A percentile compares a stretch with the other conserved stretches of the same genome.
Conservation (phyloP, 2,888 invertebrate genomes). For the Macaria liturata region DNA sequence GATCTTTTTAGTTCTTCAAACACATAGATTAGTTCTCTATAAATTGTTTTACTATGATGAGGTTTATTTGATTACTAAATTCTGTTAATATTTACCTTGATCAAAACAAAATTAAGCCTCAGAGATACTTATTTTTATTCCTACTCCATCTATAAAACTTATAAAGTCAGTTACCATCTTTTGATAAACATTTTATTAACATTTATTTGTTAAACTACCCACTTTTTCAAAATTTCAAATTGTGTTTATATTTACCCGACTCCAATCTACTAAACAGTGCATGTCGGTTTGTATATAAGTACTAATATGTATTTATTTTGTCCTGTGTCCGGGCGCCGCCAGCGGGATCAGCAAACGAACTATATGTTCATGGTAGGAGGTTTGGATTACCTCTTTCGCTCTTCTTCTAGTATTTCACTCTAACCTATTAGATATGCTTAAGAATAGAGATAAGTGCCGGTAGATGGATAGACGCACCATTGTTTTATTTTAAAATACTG, state of each 20-base stretch:
- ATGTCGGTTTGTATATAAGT: constrained; percentile 38
- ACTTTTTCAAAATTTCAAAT: background rate
- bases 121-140: too few species aligned
- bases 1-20: too few species aligned
- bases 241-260: background rate
- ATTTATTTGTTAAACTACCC: background rate
- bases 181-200: too few species aligned
- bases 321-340: constrained; percentile 70
- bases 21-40: too few species aligned
- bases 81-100: too few species aligned
- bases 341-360: constrained; percentile 80
- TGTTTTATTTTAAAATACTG: too few species aligned
- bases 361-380: constrained; percentile 79
- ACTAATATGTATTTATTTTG: constrained; percentile 74
- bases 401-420: constrained; percentile 43
- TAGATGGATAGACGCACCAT: too few species aligned
- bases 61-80: too few species aligned
- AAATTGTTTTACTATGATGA: too few species aligned
- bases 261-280: constrained; percentile 17
- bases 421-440: constrained; percentile 19
- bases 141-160: too few species aligned
- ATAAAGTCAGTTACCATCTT: too few species aligned
- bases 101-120: too few species aligned
- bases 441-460: background rate
- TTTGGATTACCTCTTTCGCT: constrained; percentile 61